Evolutionary conservation across 1,140 invertebrate species (phyloP), one percentile per base, ranked within the genome.

Genomic region (Cherax destructor): DNA sequence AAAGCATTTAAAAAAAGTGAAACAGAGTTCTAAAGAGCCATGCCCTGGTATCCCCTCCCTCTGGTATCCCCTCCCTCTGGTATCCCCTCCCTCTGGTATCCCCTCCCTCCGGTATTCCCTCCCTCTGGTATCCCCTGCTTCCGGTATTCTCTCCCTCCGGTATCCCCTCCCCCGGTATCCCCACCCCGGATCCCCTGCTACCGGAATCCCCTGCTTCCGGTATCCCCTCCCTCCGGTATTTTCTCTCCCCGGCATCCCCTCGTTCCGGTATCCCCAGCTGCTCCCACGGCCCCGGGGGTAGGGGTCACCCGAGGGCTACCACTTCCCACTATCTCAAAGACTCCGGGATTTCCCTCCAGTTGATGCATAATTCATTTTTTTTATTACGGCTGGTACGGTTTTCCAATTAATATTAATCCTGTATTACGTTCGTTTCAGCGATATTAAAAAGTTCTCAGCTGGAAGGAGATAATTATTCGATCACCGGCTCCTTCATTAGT

Each of bases 361-460:
- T 61, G 77, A 88, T 88, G 86, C 65, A 88, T 88, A 88, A 88
- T 88, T 88, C 86, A 88, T 61, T 78, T 84, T 90, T 90, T 89
- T 56, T 84, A 84, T 90, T 84, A 84, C 69, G 50, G 88, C 72
- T 90, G 50, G 83, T 83, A 84, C 81, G 88, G 61, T 90, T 77
- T 90, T 90, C 88, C 88, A 90, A 90, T 90, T 90, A 90, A 90
- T 90, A 90, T 90, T 90, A 90, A 90, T 90, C 88, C 88, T 90
- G 88, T 90, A 90, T 90, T 90, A 90, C 77, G 88, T 90, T 79
- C 79, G 87, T 89, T 81, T 74, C 80, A 81, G 61, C 87, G 87
- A 89, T 89, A 89, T 89, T 89, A 89, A 89, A 41, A 81, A 89
- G 78, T 89, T 89, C 80, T 69, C 65, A 79, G 59, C 52, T 83